phyloP scores from a whole-genome alignment of 2,797 vertebrate species.

The Rhyacichthys aspro region DNA sequence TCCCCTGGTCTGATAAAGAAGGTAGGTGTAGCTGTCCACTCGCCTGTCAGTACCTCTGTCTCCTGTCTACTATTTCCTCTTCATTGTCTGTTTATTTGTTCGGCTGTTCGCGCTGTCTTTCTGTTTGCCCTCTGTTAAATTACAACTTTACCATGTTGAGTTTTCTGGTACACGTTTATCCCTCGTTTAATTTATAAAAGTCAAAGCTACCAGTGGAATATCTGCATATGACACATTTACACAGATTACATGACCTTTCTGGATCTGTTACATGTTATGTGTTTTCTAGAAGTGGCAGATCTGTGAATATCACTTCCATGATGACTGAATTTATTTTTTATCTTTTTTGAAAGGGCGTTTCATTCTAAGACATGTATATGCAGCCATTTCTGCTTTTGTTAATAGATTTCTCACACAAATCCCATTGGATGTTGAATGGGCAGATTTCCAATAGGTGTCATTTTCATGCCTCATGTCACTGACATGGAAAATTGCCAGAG shows the following conservation, averaged over 20 bases:
- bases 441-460: constrained; percentile 27
- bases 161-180: constrained; percentile 2
- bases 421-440: constrained; percentile 18
- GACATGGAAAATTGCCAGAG: constrained; percentile 38
- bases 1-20: constrained; percentile 97
- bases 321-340: neutral
- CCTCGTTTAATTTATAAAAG: constrained; percentile 1
- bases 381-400: constrained; percentile 7
- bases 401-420: constrained; percentile 10
- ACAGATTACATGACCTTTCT: constrained; percentile 31
- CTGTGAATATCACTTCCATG: constrained; percentile 16
- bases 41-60: constrained; percentile 7
- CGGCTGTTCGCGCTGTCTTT: constrained; percentile 5
- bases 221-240: constrained; percentile 14
- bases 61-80: neutral
- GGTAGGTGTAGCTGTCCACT: constrained; percentile 66
- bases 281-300: constrained; percentile 4
- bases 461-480: constrained; percentile 28
- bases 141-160: constrained; percentile 11
- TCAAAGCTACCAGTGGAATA: constrained; percentile 1
- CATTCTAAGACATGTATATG: neutral
- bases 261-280: neutral
- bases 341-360: neutral
- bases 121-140: constrained; percentile 2
- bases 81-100: constrained; percentile 9